These are phyloP conservation scores for Emydoidea blandingii DNA, from an alignment of 2,797 vertebrate genomes.

Conservation along the genomic window DNA sequence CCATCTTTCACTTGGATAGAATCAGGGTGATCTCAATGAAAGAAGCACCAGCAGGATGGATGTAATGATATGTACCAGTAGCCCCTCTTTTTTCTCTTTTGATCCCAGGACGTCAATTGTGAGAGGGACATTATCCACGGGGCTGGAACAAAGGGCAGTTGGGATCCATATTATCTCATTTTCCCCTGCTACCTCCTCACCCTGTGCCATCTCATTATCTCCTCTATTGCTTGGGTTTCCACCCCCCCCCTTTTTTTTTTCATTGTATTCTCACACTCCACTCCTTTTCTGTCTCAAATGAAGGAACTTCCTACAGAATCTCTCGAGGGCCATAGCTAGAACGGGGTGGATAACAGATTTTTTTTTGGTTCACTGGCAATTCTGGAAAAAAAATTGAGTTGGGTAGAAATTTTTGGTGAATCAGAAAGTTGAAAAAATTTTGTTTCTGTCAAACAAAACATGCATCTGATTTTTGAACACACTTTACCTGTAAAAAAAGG, in stretches of 20 bases:
- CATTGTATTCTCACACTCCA: background rate
- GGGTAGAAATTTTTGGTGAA: background rate
- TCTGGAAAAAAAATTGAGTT: background rate
- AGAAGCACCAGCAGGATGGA: background rate
- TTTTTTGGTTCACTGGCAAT: background rate
- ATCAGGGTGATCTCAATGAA: background rate
- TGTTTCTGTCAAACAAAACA: background rate
- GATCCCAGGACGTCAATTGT: background rate
- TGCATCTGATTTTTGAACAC: background rate
- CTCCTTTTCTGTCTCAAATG: accelerated
- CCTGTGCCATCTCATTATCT: background rate
- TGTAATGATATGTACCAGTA: background rate
- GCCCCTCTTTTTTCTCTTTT: background rate
- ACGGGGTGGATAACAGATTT: background rate
- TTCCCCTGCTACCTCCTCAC: background rate
- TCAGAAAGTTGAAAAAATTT: background rate
- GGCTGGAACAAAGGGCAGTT: background rate
- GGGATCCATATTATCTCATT: background rate
- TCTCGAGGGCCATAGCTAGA: background rate
- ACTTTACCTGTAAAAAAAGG: background rate
- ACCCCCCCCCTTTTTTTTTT: background rate
- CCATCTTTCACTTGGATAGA: background rate
- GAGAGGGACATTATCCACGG: background rate
- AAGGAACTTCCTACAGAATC: background rate
- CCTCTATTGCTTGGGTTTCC: background rate